Percentiles rank a stretch among this genome's conserved stretches.
These are phyloP conservation scores for Saimiri boliviensis DNA, from an alignment of 2,113 vertebrate genomes.

Conservation along the genomic window DNA sequence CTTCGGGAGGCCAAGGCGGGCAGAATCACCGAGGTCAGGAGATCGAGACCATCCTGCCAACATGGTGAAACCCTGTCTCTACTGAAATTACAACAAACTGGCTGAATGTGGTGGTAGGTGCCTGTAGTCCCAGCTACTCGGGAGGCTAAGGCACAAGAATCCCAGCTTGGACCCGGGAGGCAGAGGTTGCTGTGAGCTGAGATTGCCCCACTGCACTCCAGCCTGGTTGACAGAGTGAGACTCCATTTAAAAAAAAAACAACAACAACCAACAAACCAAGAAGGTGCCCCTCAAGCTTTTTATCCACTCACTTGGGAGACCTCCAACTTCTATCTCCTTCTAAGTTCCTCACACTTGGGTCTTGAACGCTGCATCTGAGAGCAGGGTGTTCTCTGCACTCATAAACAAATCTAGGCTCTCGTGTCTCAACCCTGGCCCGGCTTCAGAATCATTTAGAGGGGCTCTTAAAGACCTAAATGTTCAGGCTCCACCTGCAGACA, in stretches of 20 bases:
- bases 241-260: neutral
- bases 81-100: neutral
- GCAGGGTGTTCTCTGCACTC: neutral
- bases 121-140: neutral
- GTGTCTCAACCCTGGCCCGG: neutral
- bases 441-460: neutral
- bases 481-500: neutral
- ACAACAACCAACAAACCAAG: neutral
- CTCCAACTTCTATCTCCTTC: neutral
- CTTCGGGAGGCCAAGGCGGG: neutral
- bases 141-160: neutral
- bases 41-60: neutral
- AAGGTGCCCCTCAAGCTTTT: neutral
- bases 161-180: neutral
- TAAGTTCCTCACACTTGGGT: neutral
- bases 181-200: neutral
- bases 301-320: neutral
- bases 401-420: neutral
- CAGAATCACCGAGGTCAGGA: neutral
- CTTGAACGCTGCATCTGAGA: fast-evolving
- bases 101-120: too few species aligned
- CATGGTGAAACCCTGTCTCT: neutral
- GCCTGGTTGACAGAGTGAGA: neutral
- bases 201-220: neutral
- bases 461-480: neutral